Base-by-base conservation (phyloP, 1,140 invertebrate species). In the Neoseiulus cucumeris region DNA sequence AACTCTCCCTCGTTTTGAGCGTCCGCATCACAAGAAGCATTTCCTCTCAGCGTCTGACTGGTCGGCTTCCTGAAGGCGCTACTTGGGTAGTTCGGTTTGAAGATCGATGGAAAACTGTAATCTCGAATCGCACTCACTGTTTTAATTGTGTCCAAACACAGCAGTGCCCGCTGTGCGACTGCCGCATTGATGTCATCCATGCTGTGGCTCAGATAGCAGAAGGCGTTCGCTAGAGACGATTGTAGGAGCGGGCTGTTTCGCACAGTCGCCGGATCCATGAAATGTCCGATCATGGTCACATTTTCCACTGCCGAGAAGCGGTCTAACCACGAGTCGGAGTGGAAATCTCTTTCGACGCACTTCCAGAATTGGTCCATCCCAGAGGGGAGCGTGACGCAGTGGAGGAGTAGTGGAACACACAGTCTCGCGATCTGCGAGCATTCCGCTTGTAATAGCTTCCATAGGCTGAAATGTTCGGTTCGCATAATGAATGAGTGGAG, bases 361-460 rank as follows among this genome's bases (percentile, higher is more conserved):
- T 85, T 83, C 89, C 93, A 98, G 73, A 98, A 91, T 17, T 94
- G 86, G 73, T 97, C 91, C 0, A 86, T 85, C 7, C 94, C 95
- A 68, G 84, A 85, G 0, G 89, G 86, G 51, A 98, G 78, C 0
- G 92, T 93, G 39, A 97, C 84, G 73, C 90, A 94, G 77, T 98
- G 93, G 42, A 98, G 77, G 65, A 99, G 76, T 42, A 99, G 78
- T 0, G 91, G 91, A 14, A 93, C 91, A 44, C 83, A 82, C 55
- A 90, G 84, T 75, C 89, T 86, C 67, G 89, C 85, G 69, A 96
- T 87, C 73, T 95, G 90, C 1, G 91, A 93, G 73, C 90, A 86
- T 69, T 93, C 89, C 0, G 89, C 86, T 77, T 90, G 88, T 70
- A 95, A 83, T 64, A 94, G 79, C 70, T 87, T 85, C 94, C 94